Evolutionary conservation across 2,888 invertebrate species (phyloP), one percentile per base, ranked within the genome.

Genomic region (Cremastinae sp.): DNA sequence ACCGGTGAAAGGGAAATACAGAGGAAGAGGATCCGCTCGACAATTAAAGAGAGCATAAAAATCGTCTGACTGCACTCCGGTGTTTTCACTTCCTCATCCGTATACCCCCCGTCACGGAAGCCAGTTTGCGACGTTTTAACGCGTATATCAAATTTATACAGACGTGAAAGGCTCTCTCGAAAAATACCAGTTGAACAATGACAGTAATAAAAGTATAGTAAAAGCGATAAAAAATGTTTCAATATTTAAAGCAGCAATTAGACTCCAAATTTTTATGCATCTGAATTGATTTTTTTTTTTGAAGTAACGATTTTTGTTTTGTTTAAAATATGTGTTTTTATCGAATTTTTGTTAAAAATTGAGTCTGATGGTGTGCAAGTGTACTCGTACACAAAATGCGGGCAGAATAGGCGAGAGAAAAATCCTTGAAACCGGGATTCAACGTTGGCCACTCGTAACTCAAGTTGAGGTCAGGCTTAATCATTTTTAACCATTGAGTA

Each of bases 31-130:
- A 18, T 53, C 61, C 76, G 69, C 68, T 76, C 73, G 73, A 69
- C 76, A 73, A 76, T 76, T 76, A 76, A 76, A 69, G 73, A 73
- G 76, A 76, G 69, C 76, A 76, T 73, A 73, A 76, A 73, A 76
- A n/a, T 76, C 76, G 76, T 76, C 68, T 64, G 73, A 56, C 73
- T 68, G 45, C 49, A 64, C 45, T 55, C 28, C 47, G 35, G 22
- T 49, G 45, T 73, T 64, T 76, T 45, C 73, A 47, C 73, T 55
- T 68, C 51, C 68, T 76, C 75, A 68, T 72, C 72, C 75, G 68
- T 66, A 55, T n/a, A n/a, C n/a, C n/a, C 56, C 59, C 20, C 37
- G 35, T 55, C 18, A 49, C 61, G 37, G 20, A 10, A 43, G 43
- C 53, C 65, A 37, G 41, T 47, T 61, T 45, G 16, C 20, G 37